A percentile compares a stretch with the other conserved stretches of the same genome.
Conservation (phyloP, 2,888 invertebrate genomes). For the Cyaniris semiargus region DNA sequence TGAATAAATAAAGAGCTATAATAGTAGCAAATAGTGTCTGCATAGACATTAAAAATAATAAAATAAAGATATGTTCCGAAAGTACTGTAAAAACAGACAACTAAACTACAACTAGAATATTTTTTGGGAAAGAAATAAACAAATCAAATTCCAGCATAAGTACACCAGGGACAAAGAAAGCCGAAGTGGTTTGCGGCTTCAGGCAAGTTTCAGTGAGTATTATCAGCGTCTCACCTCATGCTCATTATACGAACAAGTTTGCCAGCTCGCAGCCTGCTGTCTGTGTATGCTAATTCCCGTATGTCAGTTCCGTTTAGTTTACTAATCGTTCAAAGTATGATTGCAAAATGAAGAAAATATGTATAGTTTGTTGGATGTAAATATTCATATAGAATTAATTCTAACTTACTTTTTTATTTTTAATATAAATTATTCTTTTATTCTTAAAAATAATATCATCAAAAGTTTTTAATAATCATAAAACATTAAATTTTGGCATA, state of each 20-base stretch:
- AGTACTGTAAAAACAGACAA: neutral
- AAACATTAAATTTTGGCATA: no score
- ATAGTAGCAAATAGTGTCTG: neutral
- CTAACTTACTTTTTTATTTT: no score
- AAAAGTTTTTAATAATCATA: no score
- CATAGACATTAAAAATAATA: neutral
- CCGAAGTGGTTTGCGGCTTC: constrained; percentile 54
- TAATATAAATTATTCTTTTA: no score
- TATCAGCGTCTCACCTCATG: constrained; percentile 65
- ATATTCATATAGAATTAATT: no score
- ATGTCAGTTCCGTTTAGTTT: constrained; percentile 53
- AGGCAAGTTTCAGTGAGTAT: constrained; percentile 68
- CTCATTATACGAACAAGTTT: constrained; percentile 75
- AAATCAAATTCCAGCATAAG: neutral
- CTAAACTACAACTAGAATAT: neutral
- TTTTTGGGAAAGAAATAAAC: neutral
- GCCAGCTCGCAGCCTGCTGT: constrained; percentile 62
- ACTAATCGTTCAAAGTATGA: neutral
- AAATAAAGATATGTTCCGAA: no score
- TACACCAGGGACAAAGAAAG: constrained; percentile 36
- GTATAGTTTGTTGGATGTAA: no score
- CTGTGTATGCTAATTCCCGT: constrained; percentile 70
- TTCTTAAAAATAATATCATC: no score
- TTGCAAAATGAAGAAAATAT: no score
- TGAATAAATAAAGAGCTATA: no score